A percentile compares a stretch with the other conserved stretches of the same genome.
Evolutionary conservation across 2,113 vertebrate genomes (phyloP).

Genomic region (Paralichthys olivaceus): DNA sequence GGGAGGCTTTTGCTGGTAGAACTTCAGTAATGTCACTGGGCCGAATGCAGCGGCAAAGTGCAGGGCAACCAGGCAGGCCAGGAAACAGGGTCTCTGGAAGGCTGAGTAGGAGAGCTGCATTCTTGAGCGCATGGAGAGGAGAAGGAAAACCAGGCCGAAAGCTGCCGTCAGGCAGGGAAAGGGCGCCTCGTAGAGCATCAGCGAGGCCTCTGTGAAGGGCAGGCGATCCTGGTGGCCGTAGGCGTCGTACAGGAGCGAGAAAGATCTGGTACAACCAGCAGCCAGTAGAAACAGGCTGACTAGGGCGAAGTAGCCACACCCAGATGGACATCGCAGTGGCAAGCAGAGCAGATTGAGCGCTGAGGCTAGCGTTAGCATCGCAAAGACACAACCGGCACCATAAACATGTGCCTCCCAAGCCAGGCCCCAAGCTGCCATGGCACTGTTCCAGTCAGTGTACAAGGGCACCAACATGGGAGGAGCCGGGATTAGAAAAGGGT

Average conservation of each 20-base stretch:
- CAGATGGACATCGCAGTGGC: slow-evolving; percentile 87
- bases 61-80: slow-evolving; percentile 84
- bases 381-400: slow-evolving; percentile 86
- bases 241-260: slow-evolving; percentile 87
- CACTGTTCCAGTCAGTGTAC: slow-evolving; percentile 89
- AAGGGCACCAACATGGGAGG: slow-evolving; percentile 85
- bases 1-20: slow-evolving; percentile 80
- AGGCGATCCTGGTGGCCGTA: slow-evolving; percentile 86
- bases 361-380: slow-evolving; percentile 83
- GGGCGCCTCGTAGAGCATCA: slow-evolving; percentile 87
- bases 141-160: slow-evolving; percentile 87
- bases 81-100: slow-evolving; percentile 85
- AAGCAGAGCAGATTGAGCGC: slow-evolving; percentile 86
- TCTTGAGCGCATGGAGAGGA: slow-evolving; percentile 86
- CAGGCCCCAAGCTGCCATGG: slow-evolving; percentile 88
- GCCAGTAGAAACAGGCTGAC: slow-evolving; percentile 86
- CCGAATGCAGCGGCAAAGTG: slow-evolving; percentile 86
- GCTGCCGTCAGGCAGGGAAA: slow-evolving; percentile 90
- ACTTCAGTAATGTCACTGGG: slow-evolving; percentile 81
- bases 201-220: slow-evolving; percentile 76
- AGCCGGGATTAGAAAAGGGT: slow-evolving; percentile 62
- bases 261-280: slow-evolving; percentile 82
- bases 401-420: slow-evolving; percentile 92
- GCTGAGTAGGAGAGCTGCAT: slow-evolving; percentile 83
- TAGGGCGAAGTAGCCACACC: slow-evolving; percentile 86